phyloP scores from a whole-genome alignment of 2,888 invertebrate species.

The Drosophila algonquin region DNA sequence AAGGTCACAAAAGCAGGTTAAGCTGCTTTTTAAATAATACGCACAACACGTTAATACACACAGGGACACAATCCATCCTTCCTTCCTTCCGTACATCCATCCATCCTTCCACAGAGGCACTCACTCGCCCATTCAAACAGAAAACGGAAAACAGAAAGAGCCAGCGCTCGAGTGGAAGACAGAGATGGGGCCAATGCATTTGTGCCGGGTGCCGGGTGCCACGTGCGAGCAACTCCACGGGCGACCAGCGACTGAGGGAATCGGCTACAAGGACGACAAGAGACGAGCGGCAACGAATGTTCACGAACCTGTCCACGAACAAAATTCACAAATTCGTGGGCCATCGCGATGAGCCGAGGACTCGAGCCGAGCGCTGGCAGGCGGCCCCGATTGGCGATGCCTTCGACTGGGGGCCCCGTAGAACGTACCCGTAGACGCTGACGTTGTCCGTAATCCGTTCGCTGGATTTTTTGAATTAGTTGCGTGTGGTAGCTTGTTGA shows the following conservation, averaged over 20 bases:
- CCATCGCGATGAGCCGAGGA: neutral
- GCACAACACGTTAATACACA: slow-evolving; percentile 58
- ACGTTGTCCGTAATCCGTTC: slow-evolving; percentile 78
- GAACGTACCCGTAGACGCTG: slow-evolving; percentile 31
- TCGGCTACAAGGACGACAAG: neutral
- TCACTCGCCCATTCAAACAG: neutral
- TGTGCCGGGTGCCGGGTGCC: slow-evolving; percentile 48
- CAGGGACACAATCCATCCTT: slow-evolving; percentile 6
- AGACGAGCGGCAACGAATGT: neutral
- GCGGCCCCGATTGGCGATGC: slow-evolving; percentile 14
- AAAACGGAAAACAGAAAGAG: too few species aligned
- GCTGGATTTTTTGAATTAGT: slow-evolving; percentile 81
- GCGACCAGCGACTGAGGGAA: slow-evolving; percentile 55
- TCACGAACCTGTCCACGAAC: neutral
- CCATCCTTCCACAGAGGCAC: slow-evolving; percentile 10
- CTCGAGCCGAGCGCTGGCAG: neutral
- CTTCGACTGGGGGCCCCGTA: slow-evolving; percentile 29
- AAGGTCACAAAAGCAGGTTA: slow-evolving; percentile 79
- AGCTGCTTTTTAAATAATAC: slow-evolving; percentile 75
- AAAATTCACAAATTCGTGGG: neutral
- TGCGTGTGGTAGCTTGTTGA: slow-evolving; percentile 82
- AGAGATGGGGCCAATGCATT: neutral
- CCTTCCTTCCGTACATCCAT: neutral
- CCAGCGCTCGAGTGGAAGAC: neutral
- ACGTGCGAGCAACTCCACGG: slow-evolving; percentile 55